phyloP scores from a whole-genome alignment of 1,140 invertebrate species.

The Oedothorax gibbosus region DNA sequence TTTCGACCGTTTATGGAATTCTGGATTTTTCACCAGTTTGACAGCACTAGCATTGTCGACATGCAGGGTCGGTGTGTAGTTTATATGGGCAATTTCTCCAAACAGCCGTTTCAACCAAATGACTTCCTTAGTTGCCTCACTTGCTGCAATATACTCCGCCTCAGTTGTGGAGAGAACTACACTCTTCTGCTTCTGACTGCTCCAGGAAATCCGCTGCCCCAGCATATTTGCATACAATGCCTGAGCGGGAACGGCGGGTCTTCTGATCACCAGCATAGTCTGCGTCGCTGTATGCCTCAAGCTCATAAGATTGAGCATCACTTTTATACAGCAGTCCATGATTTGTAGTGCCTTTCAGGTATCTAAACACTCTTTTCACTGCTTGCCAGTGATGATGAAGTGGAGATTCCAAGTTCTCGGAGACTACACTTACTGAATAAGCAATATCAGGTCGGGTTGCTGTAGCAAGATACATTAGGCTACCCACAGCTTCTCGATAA shows the following conservation, averaged over 20 bases:
- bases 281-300: constrained; percentile 65
- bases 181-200: constrained; percentile 14
- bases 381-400: constrained; percentile 63
- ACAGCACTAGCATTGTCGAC: constrained; percentile 63
- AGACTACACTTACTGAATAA: constrained; percentile 66
- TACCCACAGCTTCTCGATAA: constrained; percentile 59
- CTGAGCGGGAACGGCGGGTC: constrained; percentile 43
- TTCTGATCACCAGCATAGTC: constrained; percentile 48
- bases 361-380: constrained; percentile 69
- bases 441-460: constrained; percentile 70
- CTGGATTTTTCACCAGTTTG: constrained; percentile 44
- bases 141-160: constrained; percentile 52
- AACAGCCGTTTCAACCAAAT: constrained; percentile 58
- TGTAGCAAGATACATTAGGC: constrained; percentile 69
- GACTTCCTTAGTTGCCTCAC: constrained; percentile 53
- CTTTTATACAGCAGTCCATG: constrained; percentile 30
- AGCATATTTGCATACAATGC: constrained; percentile 6
- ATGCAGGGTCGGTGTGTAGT: background rate
- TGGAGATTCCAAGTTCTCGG: constrained; percentile 6
- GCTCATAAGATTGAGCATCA: background rate
- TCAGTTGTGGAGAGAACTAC: constrained; percentile 53
- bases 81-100: constrained; percentile 15
- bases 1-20: constrained; percentile 52
- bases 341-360: constrained; percentile 68
- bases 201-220: constrained; percentile 27